phyloP scores from a whole-genome alignment of 2,113 vertebrate species.

The Eulemur rufifrons region DNA sequence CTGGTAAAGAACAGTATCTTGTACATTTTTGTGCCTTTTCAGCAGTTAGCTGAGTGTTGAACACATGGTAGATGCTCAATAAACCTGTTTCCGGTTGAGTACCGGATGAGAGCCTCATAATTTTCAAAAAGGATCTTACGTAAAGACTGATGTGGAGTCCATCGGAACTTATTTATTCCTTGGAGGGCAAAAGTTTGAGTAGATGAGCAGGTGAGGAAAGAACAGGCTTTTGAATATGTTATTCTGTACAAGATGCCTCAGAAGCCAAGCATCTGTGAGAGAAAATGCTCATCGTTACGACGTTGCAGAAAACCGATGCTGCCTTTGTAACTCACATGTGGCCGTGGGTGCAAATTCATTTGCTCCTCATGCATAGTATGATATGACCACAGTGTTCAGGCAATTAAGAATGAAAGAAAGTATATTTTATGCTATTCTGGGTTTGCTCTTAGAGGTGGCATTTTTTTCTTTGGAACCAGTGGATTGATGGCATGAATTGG shows the following conservation, averaged over 20 bases:
- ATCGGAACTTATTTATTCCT: not conserved
- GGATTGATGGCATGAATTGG: not conserved
- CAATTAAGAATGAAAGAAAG: not conserved
- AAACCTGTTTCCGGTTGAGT: not conserved
- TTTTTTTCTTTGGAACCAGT: not conserved
- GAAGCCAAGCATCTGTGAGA: not conserved
- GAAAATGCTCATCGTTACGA: not conserved
- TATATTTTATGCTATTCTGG: not conserved
- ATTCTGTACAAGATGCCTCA: not conserved
- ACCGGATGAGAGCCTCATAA: not conserved
- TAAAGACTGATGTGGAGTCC: not conserved
- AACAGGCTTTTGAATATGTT: not conserved
- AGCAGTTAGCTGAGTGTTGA: not conserved
- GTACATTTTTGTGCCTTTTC: not conserved
- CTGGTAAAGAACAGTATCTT: not conserved
- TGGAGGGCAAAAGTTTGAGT: not conserved
- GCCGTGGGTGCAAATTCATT: not conserved
- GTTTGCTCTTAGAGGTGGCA: not conserved
- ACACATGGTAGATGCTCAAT: conserved; percentile 23
- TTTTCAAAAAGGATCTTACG: not conserved
- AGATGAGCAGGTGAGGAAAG: not conserved
- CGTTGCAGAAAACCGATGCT: not conserved
- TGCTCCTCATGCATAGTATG: not conserved
- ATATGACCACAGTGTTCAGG: not conserved
- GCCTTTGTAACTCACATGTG: not conserved